phyloP scores from a whole-genome alignment of 2,797 vertebrate genomes.

The Limnodromus scolopaceus region DNA sequence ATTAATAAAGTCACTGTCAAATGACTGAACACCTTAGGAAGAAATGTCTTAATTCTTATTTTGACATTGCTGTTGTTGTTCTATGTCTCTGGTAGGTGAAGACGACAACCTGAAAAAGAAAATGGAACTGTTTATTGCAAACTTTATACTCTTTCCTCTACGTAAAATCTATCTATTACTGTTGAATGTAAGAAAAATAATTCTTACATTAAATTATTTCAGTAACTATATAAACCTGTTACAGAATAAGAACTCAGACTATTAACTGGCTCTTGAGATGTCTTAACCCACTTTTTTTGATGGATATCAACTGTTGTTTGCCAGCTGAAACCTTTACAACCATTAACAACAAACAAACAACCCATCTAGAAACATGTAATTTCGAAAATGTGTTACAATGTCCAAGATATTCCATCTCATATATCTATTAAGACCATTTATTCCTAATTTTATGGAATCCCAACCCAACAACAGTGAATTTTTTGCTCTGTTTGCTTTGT shows the following conservation, averaged over 20 bases:
- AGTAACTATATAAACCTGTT: not conserved
- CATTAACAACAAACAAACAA: not conserved
- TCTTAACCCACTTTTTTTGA: not conserved
- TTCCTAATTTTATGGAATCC: not conserved
- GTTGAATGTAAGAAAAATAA: not conserved
- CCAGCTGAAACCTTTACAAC: not conserved
- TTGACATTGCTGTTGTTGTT: not conserved
- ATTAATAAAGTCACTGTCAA: not conserved
- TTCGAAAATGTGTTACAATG: not conserved
- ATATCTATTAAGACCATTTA: not conserved
- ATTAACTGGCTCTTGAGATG: not conserved
- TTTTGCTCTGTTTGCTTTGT: not conserved
- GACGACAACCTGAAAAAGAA: not conserved
- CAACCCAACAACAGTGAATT: not conserved
- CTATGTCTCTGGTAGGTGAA: not conserved
- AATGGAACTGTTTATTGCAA: not conserved
- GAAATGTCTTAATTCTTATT: not conserved
- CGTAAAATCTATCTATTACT: no score
- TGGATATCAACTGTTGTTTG: not conserved
- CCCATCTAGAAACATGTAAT: no score
- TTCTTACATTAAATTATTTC: not conserved
- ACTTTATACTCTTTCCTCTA: not conserved
- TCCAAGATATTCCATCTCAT: not conserved
- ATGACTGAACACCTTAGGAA: rapidly evolving
- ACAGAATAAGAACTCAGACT: not conserved